Conservation (phyloP, 2,113 vertebrate genomes). For the Poeciliopsis retropinna region DNA sequence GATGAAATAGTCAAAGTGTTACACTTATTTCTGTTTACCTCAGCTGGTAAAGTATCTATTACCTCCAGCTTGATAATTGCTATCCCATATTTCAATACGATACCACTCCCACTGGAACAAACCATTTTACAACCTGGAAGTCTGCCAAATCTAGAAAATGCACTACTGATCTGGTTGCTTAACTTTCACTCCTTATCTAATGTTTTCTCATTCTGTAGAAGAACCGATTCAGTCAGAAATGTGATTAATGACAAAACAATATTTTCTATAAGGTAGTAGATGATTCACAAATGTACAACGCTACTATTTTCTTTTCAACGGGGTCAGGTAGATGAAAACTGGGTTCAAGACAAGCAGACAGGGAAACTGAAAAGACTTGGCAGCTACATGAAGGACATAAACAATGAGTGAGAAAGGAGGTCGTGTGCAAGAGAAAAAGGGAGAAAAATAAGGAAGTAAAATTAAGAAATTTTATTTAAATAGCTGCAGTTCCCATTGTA, state of each 20-base stretch:
- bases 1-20: neutral
- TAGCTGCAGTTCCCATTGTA: constrained; percentile 60
- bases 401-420: constrained; percentile 15
- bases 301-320: neutral
- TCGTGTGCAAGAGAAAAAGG: constrained; percentile 14
- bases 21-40: neutral
- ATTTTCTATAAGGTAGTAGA: neutral
- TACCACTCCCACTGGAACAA: neutral
- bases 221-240: neutral
- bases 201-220: neutral
- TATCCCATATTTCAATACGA: neutral
- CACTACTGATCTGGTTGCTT: neutral
- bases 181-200: neutral
- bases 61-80: neutral
- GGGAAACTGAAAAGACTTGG: constrained; percentile 29
- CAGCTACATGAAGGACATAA: constrained; percentile 9
- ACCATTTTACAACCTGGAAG: neutral
- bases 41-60: neutral
- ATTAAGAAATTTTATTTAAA: constrained; percentile 59
- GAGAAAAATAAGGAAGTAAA: constrained; percentile 37
- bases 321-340: constrained; percentile 18
- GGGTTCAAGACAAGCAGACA: constrained; percentile 46
- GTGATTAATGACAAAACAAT: neutral
- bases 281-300: neutral
- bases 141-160: neutral